Evolutionary conservation across 2,797 vertebrate genomes (phyloP), one percentile per base, ranked within the genome.

Genomic region (Danio aesculapii): DNA sequence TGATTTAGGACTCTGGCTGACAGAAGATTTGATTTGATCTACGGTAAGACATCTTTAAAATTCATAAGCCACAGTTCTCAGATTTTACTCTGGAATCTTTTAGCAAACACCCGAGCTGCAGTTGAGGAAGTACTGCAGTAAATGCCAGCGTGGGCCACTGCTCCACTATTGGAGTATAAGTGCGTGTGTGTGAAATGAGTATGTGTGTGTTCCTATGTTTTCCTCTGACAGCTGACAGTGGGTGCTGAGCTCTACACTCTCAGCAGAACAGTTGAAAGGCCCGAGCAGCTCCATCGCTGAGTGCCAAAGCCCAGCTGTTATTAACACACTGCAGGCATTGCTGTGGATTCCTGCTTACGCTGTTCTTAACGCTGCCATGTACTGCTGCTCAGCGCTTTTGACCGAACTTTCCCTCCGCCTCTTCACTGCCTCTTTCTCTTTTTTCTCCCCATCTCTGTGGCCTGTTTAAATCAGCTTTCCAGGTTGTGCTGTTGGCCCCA

Each of bases 241-340:
- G 76, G 70, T 69, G 63, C 62, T 63, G 43, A 71, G 79, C 61
- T 82, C 76, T 52, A 75, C 76, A 79, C 61, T 64, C 39, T 76
- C 71, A 80, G 84, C 81, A 73, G 73, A 82, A 79, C 21, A 52
- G 39, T 55, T 47, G 21, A 79, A 57, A 78, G 62, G 44, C 74
- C 57, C 63, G 59, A 79, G 82, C 50, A 72, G 55, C 62, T 64
- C 52, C 69, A 49, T 30, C 3, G 30, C 30, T 3, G 3, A 30
- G 50, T 68, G 13, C 19, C 6, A 52, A 68, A 75, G 68, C 55
- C 47, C 71, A 68, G 67, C 71, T 75, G 66, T 72, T 79, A 71
- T 62, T 79, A 71, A 72, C 39, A 58, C 71, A 79, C 79, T 55
- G 72, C 58, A 49, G 70, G 39, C 52, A 44, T 30, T 81, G 81